These are phyloP conservation scores for Drosophila sordidula DNA, from an alignment of 2,888 invertebrate genomes.

Conservation along the genomic window DNA sequence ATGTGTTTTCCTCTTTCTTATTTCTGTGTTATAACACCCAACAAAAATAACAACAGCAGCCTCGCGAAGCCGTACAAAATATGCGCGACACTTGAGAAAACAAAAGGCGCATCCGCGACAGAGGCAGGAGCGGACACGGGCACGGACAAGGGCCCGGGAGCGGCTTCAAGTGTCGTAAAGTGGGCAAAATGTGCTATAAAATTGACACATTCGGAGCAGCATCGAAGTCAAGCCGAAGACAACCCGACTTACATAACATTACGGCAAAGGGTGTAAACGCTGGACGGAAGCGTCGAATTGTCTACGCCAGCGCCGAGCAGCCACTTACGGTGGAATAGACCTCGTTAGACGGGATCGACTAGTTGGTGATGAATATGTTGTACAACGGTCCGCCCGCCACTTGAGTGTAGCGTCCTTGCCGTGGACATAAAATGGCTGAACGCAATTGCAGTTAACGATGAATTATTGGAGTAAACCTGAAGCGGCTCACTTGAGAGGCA, in stretches of 20 bases:
- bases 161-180: constrained; percentile 76
- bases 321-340: constrained; percentile 51
- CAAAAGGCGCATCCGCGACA: constrained; percentile 52
- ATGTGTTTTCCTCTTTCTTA: constrained; percentile 62
- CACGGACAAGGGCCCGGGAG: constrained; percentile 17
- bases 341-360: constrained; percentile 31
- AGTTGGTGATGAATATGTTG: constrained; percentile 66
- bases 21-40: constrained; percentile 55
- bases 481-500: constrained; percentile 76
- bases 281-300: constrained; percentile 84
- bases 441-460: constrained; percentile 76
- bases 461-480: constrained; percentile 76
- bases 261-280: constrained; percentile 64
- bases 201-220: constrained; percentile 71
- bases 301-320: constrained; percentile 70
- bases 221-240: constrained; percentile 16
- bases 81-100: constrained; percentile 73
- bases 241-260: constrained; percentile 53
- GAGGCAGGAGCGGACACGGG: constrained; percentile 13
- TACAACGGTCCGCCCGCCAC: constrained; percentile 36
- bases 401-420: constrained; percentile 52
- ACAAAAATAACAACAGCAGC: constrained; percentile 45
- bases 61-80: constrained; percentile 36
- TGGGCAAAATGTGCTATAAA: constrained; percentile 69
- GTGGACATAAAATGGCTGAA: constrained; percentile 66